Evolutionary conservation across 2,797 vertebrate species (phyloP).

Genomic region (Thamnophis elegans): DNA sequence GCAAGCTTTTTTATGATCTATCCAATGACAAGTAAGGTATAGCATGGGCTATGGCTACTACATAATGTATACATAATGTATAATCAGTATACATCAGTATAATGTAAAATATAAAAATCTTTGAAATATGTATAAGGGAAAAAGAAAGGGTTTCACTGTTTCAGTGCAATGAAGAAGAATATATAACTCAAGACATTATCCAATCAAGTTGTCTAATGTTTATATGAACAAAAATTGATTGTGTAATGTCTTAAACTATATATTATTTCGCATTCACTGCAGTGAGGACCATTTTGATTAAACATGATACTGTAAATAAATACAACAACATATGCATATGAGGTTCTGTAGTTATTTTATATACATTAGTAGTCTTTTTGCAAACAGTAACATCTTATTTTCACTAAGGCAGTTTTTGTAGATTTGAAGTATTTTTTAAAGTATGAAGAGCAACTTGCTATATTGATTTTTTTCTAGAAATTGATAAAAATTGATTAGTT

Average conservation of each 20-base stretch:
- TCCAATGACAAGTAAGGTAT: slow-evolving; percentile 83
- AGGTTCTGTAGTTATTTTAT: neutral
- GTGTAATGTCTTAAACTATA: neutral
- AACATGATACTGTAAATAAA: neutral
- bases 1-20: slow-evolving; percentile 77
- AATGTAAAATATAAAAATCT: slow-evolving; percentile 1
- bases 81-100: slow-evolving; percentile 1
- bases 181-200: neutral
- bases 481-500: neutral
- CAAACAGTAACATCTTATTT: neutral
- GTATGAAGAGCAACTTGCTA: neutral
- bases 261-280: neutral
- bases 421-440: neutral
- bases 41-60: neutral
- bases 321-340: neutral
- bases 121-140: slow-evolving; percentile 1
- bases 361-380: neutral
- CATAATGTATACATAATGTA: too few relatives aligned
- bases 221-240: neutral
- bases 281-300: neutral
- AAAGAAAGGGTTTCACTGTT: neutral
- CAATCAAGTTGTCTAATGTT: neutral
- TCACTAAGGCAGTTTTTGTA: neutral
- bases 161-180: neutral
- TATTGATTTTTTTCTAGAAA: neutral